Evolutionary conservation across 1,140 invertebrate species (phyloP), one percentile per base, ranked within the genome.

Genomic region (Centruroides sculpturatus): DNA sequence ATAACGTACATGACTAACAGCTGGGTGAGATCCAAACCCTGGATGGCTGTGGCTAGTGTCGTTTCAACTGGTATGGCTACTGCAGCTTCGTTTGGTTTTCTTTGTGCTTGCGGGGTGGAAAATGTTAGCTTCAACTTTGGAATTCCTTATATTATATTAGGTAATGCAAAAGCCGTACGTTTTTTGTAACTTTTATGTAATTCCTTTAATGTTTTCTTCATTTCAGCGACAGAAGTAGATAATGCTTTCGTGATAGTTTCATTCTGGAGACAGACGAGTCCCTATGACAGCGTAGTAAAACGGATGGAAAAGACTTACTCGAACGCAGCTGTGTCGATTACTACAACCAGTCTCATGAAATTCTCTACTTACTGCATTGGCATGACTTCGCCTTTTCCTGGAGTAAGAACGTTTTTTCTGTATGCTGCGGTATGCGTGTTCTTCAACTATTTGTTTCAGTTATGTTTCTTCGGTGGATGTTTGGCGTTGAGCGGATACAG

Each of bases 341-440:
- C 93, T 36, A 96, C 98, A 63, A 98, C 95, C 1, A 96, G 93
- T 0, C 77, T 98, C n/a, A 98, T 94, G 0, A 92, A 98, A 73
- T 88, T 96, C 78, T 83, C 97, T 62, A 93, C 90, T 23, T 96
- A 98, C 75, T 90, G 86, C 73, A 94, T 98, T 57, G 94, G 94
- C 13, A 88, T 94, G 64, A 84, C 91, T 67, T 93, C 89, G 54
- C 88, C 91, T 5, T 97, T 96, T 69, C 91, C 90, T 35, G 90
- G 87, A 9, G 89, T 98, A 3, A 84, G 87, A 70, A 95, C 96
- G 67, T 98, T 98, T 75, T 97, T 92, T 76, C 86, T 92, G 66
- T 97, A 96, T 73, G 92, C 89, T 63, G 92, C 91, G 70, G 82
- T 89, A 55, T 89, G 92, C 0, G 89, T 97, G 4, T 79, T 85